Evolutionary conservation across 2,888 invertebrate species (phyloP), one percentile per base, ranked within the genome.

Genomic region (Agriotes lineatus): DNA sequence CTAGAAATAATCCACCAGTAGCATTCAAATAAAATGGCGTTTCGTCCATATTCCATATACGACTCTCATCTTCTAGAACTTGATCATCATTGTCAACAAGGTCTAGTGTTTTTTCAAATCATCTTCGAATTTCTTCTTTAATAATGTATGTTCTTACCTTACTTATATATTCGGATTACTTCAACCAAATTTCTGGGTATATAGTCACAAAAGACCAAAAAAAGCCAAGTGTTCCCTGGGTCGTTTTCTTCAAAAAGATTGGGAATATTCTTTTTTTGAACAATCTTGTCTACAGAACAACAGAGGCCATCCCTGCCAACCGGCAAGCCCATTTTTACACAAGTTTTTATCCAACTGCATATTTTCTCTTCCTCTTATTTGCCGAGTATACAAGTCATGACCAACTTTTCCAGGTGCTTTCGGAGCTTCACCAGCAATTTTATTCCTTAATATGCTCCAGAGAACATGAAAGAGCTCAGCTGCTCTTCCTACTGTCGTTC

Each of bases 241-340:
- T 6, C 4, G 12, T 52, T 22, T 16, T 22, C 12, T 52, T 37
- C 39, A 57, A n/a, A n/a, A n/a, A n/a, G n/a, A n/a, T n/a, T n/a
- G n/a, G n/a, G n/a, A n/a, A n/a, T n/a, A n/a, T n/a, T 63, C 10
- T 65, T 42, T 14, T 54, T 52, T 6, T 75, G 68, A 0, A 77
- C 64, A 6, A 75, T 45, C 48, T 73, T 48, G 42, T 75, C 70
- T 0, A 75, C 72, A 6, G 74, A 73, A 45, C 74, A 62, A 3
- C 69, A 14, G 3, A 39, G 39, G 16, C 30, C 54, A 12, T 52
- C 42, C 33, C 30, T 60, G 30, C 48, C 42, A n/a, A 76, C 67
- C 14, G 72, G 70, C 62, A 76, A 73, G 5, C 71, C 73, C 58
- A 62, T n/a, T 72, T 66, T 68, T 72, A 69, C 71, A 6, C 69